Percentiles rank a stretch among this genome's conserved stretches.
These are phyloP conservation scores for Spicauda simplicius DNA, from an alignment of 2,888 invertebrate species.

Conservation along the genomic window DNA sequence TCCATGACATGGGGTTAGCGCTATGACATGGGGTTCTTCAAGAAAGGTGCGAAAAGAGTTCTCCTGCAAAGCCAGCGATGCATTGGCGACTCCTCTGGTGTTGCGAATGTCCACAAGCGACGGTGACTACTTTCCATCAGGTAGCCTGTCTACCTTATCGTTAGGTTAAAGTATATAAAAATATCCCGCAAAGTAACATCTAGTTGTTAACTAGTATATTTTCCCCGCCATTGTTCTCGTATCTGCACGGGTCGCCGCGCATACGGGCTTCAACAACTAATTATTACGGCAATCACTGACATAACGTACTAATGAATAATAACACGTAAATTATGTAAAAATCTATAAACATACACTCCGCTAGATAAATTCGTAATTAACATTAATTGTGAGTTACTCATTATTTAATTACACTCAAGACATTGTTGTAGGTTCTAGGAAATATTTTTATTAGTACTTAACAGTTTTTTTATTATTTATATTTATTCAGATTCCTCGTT, in stretches of 20 bases:
- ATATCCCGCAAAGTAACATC: no score
- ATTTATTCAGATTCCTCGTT: background rate
- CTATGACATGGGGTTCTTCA: no score
- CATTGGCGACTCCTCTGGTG: no score
- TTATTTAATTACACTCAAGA: background rate
- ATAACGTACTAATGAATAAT: conserved; percentile 5
- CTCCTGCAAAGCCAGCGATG: no score
- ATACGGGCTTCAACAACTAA: conserved; percentile 18
- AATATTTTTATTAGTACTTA: background rate
- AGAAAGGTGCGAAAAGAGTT: no score
- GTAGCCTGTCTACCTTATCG: no score
- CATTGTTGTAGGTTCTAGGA: background rate
- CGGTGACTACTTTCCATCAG: no score
- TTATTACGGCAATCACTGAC: conserved; percentile 9
- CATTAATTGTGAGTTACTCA: conserved; percentile 3
- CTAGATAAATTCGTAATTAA: conserved; percentile 1
- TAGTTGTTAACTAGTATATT: background rate
- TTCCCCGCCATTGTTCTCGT: background rate
- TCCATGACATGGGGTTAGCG: no score
- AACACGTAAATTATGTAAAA: conserved; percentile 12
- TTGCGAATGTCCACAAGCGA: no score
- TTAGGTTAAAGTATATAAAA: no score
- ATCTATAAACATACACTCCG: conserved; percentile 7
- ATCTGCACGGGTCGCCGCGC: conserved; percentile 17
- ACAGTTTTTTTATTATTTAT: background rate